Evolutionary conservation across 1,140 invertebrate species (phyloP).

Genomic region (Leucophenga varia): DNA sequence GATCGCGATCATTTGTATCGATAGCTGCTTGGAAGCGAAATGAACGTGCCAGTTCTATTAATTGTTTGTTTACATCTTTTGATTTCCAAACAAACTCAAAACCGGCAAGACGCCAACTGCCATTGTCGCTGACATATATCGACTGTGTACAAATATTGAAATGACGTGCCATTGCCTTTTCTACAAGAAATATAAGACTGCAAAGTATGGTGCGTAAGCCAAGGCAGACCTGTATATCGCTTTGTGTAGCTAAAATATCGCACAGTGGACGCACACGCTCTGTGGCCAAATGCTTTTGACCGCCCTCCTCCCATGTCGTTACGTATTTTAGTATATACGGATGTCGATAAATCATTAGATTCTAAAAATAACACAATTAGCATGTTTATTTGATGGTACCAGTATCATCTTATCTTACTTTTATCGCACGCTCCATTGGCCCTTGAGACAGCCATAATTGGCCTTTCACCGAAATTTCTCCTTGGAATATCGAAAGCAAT

Average conservation of each 20-base stretch:
- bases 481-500: conserved; percentile 70
- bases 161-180: conserved; percentile 73
- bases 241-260: conserved; percentile 65
- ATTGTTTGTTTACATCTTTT: conserved; percentile 65
- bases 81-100: conserved; percentile 76
- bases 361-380: conserved; percentile 60
- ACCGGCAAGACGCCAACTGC: conserved; percentile 80
- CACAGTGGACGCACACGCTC: conserved; percentile 73
- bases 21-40: conserved; percentile 69
- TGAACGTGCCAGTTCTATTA: conserved; percentile 66
- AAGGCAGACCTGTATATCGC: conserved; percentile 74
- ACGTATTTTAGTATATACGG: conserved; percentile 78
- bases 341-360: conserved; percentile 77
- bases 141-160: conserved; percentile 78
- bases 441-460: conserved; percentile 66
- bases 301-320: conserved; percentile 74
- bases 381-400: not conserved
- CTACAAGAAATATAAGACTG: conserved; percentile 77
- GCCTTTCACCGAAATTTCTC: conserved; percentile 63
- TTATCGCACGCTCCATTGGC: conserved; percentile 72
- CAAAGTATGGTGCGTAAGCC: conserved; percentile 74
- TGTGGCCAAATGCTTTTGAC: conserved; percentile 72
- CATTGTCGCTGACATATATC: conserved; percentile 79
- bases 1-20: conserved; percentile 48
- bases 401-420: conserved; percentile 60